Evolutionary conservation across 2,888 invertebrate genomes (phyloP).

Genomic region (Microdon myrmicae): DNA sequence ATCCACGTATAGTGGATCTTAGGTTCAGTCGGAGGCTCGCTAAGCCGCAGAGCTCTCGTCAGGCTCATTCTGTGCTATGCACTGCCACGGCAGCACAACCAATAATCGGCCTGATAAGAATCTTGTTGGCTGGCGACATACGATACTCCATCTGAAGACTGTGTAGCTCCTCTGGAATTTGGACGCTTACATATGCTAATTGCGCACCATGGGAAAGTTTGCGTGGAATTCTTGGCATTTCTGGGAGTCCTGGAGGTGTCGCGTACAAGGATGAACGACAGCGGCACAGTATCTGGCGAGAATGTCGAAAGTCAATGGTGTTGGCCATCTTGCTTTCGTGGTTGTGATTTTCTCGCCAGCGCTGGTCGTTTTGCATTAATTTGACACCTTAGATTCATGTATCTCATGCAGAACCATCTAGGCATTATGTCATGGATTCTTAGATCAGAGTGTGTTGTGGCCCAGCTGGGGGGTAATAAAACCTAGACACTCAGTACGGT

Average conservation of each 20-base stretch:
- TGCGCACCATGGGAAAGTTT: conserved; percentile 38
- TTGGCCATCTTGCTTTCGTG: conserved; percentile 5
- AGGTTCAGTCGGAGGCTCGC: too few relatives aligned
- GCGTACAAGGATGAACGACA: conserved; percentile 11
- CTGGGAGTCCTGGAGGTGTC: conserved; percentile 27
- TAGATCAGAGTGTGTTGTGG: conserved; percentile 46
- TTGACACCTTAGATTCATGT: conserved; percentile 48
- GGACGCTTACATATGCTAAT: conserved; percentile 39
- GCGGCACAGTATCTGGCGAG: conserved; percentile 2
- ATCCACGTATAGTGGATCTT: too few relatives aligned
- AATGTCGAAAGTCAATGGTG: conserved; percentile 17
- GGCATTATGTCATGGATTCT: conserved; percentile 50
- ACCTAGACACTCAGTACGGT: conserved; percentile 42
- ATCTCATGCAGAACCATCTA: conserved; percentile 49
- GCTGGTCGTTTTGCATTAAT: conserved; percentile 30
- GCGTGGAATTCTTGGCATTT: conserved; percentile 32
- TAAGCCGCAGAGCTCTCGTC: too few relatives aligned
- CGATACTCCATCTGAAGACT: conserved; percentile 26
- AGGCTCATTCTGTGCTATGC: too few relatives aligned
- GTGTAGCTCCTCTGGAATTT: conserved; percentile 27
- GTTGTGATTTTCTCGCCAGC: conserved; percentile 17
- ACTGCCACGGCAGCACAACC: conserved; percentile 58
- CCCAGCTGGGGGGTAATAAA: conserved; percentile 43
- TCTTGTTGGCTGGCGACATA: conserved; percentile 57
- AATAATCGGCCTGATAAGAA: conserved; percentile 67